Conservation (phyloP, 2,113 vertebrate species). For the Oreamnos americanus region DNA sequence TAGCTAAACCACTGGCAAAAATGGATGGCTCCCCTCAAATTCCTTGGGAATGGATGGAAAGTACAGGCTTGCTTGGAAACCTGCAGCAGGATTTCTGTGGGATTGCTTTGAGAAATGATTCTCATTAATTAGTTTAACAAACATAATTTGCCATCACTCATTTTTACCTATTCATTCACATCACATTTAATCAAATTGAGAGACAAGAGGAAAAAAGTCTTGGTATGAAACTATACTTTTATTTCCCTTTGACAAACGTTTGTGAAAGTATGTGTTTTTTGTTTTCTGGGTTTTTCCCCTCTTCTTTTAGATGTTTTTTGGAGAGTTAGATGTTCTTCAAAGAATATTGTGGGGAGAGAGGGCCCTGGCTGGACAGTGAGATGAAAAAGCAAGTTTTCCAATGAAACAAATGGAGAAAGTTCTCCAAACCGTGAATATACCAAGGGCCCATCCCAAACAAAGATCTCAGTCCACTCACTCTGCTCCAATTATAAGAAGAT, state of each 20-base stretch:
- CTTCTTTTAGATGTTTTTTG: background rate
- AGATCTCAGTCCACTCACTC: background rate
- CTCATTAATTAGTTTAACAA: slow-evolving; percentile 12
- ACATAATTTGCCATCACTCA: background rate
- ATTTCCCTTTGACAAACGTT: background rate
- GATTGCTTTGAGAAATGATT: background rate
- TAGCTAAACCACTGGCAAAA: slow-evolving; percentile 31
- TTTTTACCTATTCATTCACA: background rate
- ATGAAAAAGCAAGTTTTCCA: slow-evolving; percentile 38
- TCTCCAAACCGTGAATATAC: background rate
- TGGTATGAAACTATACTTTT: background rate
- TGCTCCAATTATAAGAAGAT: slow-evolving; percentile 11
- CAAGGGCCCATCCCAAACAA: background rate
- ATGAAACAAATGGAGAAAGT: slow-evolving; percentile 22
- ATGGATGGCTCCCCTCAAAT: background rate
- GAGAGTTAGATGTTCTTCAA: slow-evolving; percentile 39
- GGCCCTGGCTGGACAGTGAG: background rate
- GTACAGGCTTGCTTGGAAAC: slow-evolving; percentile 28
- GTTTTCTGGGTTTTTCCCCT: background rate
- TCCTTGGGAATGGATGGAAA: background rate
- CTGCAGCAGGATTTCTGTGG: background rate
- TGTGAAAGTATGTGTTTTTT: background rate
- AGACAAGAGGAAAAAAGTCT: background rate
- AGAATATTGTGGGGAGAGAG: background rate
- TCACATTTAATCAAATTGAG: slow-evolving; percentile 18